These are phyloP conservation scores for Andrena praecox DNA, from an alignment of 2,888 invertebrate species.

Conservation along the genomic window DNA sequence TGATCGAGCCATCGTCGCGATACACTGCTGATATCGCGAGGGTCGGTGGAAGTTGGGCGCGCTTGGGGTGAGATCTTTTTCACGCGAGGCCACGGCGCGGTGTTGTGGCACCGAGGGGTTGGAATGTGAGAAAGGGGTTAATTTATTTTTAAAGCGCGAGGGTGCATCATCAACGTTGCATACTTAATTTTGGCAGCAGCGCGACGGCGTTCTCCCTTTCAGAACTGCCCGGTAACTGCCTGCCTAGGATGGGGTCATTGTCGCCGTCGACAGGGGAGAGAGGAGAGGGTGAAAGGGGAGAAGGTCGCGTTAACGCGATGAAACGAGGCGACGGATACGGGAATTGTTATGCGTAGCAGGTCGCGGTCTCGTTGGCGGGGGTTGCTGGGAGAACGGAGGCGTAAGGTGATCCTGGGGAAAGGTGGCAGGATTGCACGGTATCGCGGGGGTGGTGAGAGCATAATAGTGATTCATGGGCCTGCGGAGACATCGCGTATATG, in stretches of 20 bases:
- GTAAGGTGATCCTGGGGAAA: conserved; percentile 50
- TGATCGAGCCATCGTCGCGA: neutral
- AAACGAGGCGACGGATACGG: conserved; percentile 54
- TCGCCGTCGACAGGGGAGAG: conserved; percentile 25
- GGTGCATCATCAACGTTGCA: neutral
- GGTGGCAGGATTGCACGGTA: conserved; percentile 22
- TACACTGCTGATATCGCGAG: neutral
- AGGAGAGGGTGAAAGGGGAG: neutral
- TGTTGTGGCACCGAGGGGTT: neutral
- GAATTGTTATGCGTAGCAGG: conserved; percentile 68
- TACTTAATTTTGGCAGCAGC: conserved; percentile 1
- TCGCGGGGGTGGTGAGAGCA: neutral
- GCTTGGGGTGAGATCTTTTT: neutral
- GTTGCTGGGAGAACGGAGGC: conserved; percentile 29
- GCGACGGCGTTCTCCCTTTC: neutral
- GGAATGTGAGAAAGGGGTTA: neutral
- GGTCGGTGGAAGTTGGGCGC: neutral
- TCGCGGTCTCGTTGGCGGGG: conserved; percentile 50
- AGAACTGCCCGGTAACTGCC: conserved; percentile 13
- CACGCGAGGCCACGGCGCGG: neutral
- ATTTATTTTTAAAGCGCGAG: neutral
- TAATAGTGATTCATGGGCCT: conserved; percentile 12
- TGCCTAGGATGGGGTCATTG: conserved; percentile 16
- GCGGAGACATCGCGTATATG: neutral
- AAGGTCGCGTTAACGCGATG: conserved; percentile 65